Percentiles rank a stretch among this genome's conserved stretches.
Conservation (phyloP, 1,140 invertebrate genomes). For the Bombus vancouverensis region DNA sequence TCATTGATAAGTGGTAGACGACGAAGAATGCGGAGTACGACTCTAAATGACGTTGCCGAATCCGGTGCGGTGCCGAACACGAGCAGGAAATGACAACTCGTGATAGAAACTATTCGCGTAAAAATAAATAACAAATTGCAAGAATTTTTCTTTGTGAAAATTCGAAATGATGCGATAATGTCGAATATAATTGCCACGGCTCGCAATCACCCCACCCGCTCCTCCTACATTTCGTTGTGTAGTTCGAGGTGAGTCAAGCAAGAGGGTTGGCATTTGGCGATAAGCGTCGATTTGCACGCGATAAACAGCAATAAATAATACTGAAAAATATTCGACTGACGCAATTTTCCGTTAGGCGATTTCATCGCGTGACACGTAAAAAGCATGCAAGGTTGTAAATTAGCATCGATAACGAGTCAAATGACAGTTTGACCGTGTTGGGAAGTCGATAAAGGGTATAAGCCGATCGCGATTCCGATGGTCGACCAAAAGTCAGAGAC, state of each 20-base stretch:
- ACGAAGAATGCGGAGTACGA: no score
- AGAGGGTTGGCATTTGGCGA: neutral
- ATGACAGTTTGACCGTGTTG: neutral
- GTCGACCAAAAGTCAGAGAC: neutral
- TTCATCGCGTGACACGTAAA: neutral
- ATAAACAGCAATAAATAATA: no score
- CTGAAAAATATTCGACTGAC: neutral
- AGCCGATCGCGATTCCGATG: neutral
- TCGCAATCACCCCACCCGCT: no score
- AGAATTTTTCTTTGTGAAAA: neutral
- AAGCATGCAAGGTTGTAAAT: neutral
- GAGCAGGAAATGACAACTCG: no score
- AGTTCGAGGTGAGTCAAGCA: neutral
- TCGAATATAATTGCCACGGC: no score
- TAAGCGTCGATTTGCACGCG: neutral
- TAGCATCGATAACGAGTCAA: slow-evolving; percentile 19
- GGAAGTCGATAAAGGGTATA: neutral
- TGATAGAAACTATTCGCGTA: no score
- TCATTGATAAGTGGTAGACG: no score
- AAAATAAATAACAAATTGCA: no score
- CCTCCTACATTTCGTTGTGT: neutral
- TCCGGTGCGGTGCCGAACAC: rapidly evolving
- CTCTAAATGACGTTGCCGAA: no score
- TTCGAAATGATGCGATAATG: neutral
- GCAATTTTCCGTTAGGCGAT: neutral